Evolutionary conservation across 2,888 invertebrate species (phyloP).

Genomic region (Oxyscelio sp.): DNA sequence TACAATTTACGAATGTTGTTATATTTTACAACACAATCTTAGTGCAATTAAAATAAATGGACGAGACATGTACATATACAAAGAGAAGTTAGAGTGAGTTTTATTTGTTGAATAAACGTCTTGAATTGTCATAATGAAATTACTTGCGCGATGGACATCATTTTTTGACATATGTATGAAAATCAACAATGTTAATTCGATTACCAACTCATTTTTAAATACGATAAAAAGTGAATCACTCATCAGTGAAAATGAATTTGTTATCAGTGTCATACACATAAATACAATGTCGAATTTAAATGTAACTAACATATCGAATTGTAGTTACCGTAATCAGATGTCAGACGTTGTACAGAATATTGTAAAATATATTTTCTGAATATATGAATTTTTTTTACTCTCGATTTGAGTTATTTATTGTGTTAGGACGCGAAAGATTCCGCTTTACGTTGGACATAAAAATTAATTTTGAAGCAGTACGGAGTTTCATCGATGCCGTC

Average conservation of each 20-base stretch:
- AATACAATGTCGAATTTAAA: slow-evolving; percentile 49
- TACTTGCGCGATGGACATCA: not conserved
- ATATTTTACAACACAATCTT: slow-evolving; percentile 77
- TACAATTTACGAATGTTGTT: slow-evolving; percentile 75
- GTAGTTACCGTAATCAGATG: slow-evolving; percentile 35
- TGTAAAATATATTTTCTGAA: slow-evolving; percentile 85
- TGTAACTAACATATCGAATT: slow-evolving; percentile 51
- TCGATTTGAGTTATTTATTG: slow-evolving; percentile 83
- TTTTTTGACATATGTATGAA: not conserved
- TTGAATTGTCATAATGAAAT: slow-evolving; percentile 19
- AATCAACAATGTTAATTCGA: too few relatives aligned
- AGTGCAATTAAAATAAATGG: slow-evolving; percentile 81
- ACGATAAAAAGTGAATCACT: not conserved
- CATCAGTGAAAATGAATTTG: slow-evolving; percentile 11
- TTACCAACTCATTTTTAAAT: too few relatives aligned
- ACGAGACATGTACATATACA: slow-evolving; percentile 56
- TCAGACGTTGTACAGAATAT: slow-evolving; percentile 84
- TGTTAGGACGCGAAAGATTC: slow-evolving; percentile 52
- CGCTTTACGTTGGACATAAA: slow-evolving; percentile 52
- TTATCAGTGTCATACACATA: slow-evolving; percentile 47
- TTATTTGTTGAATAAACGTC: not conserved
- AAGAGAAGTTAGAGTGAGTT: slow-evolving; percentile 32
- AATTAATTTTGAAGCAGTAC: slow-evolving; percentile 63
- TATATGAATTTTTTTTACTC: slow-evolving; percentile 76
- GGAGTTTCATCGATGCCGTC: slow-evolving; percentile 70